Conservation (phyloP, 2,113 vertebrate species). For the Seriola aureovittata region DNA sequence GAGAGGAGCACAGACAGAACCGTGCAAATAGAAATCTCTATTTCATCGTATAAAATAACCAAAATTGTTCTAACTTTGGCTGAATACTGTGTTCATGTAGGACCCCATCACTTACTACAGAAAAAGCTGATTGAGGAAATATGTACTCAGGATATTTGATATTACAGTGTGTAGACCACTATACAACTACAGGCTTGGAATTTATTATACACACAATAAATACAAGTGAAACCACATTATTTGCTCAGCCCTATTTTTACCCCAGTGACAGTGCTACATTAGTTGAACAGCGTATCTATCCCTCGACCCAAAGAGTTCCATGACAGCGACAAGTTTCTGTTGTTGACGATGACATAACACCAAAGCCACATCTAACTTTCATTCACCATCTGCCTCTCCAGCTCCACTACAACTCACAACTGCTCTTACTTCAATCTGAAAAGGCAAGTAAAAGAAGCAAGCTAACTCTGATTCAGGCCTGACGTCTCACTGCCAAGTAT, state of each 20-base stretch:
- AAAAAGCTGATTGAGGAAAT: neutral
- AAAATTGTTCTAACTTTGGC: no score
- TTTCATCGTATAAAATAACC: neutral
- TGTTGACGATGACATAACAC: conserved; percentile 22
- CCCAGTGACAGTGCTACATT: neutral
- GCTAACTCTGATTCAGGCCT: conserved; percentile 11
- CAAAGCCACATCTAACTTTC: conserved; percentile 43
- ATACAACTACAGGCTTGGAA: no score
- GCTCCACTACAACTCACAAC: conserved; percentile 27
- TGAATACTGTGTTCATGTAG: neutral
- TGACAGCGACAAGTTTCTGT: neutral
- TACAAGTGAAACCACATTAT: neutral
- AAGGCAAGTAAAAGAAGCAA: neutral
- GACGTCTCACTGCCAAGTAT: conserved; percentile 37
- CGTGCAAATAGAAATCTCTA: neutral
- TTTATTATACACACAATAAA: neutral
- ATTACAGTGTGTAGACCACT: neutral
- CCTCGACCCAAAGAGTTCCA: neutral
- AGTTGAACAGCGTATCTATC: neutral
- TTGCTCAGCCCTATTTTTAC: conserved; percentile 17
- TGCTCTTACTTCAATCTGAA: conserved; percentile 39
- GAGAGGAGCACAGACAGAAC: neutral
- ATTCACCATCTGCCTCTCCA: conserved; percentile 29
- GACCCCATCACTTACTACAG: neutral
- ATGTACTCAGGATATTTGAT: neutral